These are phyloP conservation scores for Zapus hudsonius DNA, from an alignment of 2,113 vertebrate species.

Conservation along the genomic window DNA sequence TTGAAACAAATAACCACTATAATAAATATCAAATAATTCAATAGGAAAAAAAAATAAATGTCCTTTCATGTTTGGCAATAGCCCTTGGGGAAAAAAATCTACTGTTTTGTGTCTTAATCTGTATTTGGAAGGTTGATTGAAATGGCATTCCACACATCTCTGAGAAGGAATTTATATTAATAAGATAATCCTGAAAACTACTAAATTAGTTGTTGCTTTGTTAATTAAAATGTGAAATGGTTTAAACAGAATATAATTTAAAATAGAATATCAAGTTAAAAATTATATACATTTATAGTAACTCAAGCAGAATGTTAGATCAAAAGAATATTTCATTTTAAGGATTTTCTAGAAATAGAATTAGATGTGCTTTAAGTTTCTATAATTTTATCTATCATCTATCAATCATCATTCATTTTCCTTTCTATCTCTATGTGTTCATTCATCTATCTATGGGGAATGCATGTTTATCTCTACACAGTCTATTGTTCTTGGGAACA, in stretches of 20 bases:
- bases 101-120: not conserved
- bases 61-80: not conserved
- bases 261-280: not conserved
- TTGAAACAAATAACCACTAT: not conserved
- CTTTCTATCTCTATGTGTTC: not conserved
- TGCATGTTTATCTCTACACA: not conserved
- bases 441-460: not conserved
- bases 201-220: not conserved
- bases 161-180: not conserved
- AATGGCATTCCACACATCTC: not conserved
- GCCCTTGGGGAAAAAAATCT: not conserved
- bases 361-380: not conserved
- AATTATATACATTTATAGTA: not conserved
- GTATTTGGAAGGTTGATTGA: not conserved
- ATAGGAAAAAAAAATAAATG: not conserved
- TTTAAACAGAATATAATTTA: not conserved
- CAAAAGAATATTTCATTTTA: not conserved
- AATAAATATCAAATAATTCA: not conserved
- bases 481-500: not conserved
- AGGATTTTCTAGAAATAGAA: not conserved
- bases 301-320: not conserved
- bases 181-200: not conserved
- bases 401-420: not conserved
- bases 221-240: not conserved
- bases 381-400: not conserved